Evolutionary conservation across 2,888 invertebrate genomes (phyloP), one percentile per base, ranked within the genome.

Genomic region (Ethmia dodecea): DNA sequence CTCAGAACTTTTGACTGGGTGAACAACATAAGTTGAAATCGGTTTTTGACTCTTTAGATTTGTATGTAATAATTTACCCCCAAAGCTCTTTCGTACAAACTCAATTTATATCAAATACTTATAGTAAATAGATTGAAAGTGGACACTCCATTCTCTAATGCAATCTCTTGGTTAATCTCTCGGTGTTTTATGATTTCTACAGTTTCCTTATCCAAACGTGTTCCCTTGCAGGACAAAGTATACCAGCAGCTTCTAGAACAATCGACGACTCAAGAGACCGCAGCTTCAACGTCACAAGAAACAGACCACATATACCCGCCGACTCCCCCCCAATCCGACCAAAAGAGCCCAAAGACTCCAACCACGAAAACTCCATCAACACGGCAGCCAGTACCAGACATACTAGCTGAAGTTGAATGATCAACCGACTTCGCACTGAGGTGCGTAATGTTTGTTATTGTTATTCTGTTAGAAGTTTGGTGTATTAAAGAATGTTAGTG

Each of bases 321-420:
- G 25, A 86, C 84, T 38, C 84, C 84, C 33, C 84, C 84, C 20
- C 74, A 70, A 36, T 83, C 81, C 13, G 80, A 78, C 60, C 80
- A 81, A 49, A 86, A 86, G 55, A 80, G 78, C 54, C 83, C 83
- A n/a, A 63, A 60, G 38, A 71, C 79, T 0, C 74, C 78, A 15
- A 45, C 62, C 47, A 60, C 69, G 1, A 71, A 72, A 39, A 83
- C 84, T 0, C 83, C 84, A 0, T 70, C 73, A 40, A 63, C 72
- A 1, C 41, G 71, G 35, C 22, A 22, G 8, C 22, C 8, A n/a
- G 8, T n/a, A n/a, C 22, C 22, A 22, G 22, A 22, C 4, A 22
- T 8, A 22, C 22, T 22, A 8, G 9, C 22, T n/a, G n/a, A n/a
- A 22, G 37, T 46, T 18, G 42, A 47, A 31, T 51, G 50, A 50